Percentiles rank a stretch among this genome's conserved stretches.
Conservation (phyloP, 2,888 invertebrate genomes). For the Andrena flavipes region DNA sequence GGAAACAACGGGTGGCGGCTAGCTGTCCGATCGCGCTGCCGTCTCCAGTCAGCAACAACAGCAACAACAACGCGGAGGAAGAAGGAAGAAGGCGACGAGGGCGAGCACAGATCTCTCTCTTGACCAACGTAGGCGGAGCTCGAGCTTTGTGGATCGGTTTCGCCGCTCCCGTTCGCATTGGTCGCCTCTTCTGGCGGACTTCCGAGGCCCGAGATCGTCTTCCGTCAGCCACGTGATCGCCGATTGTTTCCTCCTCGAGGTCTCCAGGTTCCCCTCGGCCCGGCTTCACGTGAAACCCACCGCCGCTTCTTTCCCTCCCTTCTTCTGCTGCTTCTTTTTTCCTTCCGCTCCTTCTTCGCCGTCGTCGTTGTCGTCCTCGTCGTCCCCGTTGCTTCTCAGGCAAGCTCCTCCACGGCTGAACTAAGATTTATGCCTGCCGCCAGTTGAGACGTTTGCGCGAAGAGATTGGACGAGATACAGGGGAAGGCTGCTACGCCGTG, state of each 20-base stretch:
- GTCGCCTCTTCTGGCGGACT: slow-evolving; percentile 61
- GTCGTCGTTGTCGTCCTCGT: slow-evolving; percentile 27
- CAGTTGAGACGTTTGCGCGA: slow-evolving; percentile 84
- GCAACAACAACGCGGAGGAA: slow-evolving; percentile 37
- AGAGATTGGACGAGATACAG: slow-evolving; percentile 74
- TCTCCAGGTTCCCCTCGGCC: slow-evolving; percentile 60
- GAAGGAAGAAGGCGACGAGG: slow-evolving; percentile 53
- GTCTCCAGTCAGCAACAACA: slow-evolving; percentile 47
- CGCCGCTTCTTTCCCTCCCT: slow-evolving; percentile 18
- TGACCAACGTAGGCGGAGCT: slow-evolving; percentile 80
- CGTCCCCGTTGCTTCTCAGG: slow-evolving; percentile 36
- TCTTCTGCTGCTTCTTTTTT: neutral
- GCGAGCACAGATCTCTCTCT: slow-evolving; percentile 44
- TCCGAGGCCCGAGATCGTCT: slow-evolving; percentile 67
- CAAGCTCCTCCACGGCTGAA: slow-evolving; percentile 64
- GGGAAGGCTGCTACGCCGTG: slow-evolving; percentile 59
- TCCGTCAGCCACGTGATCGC: slow-evolving; percentile 80
- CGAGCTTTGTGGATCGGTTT: slow-evolving; percentile 77
- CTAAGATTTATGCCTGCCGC: slow-evolving; percentile 82
- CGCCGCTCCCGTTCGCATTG: slow-evolving; percentile 80
- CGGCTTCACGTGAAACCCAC: slow-evolving; percentile 49
- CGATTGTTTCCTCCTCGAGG: slow-evolving; percentile 79
- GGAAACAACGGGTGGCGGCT: slow-evolving; percentile 63
- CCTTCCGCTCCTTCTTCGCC: neutral
- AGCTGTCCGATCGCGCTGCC: slow-evolving; percentile 61